Evolutionary conservation across 2,113 vertebrate genomes (phyloP).

Genomic region (Syrrhaptes paradoxus): DNA sequence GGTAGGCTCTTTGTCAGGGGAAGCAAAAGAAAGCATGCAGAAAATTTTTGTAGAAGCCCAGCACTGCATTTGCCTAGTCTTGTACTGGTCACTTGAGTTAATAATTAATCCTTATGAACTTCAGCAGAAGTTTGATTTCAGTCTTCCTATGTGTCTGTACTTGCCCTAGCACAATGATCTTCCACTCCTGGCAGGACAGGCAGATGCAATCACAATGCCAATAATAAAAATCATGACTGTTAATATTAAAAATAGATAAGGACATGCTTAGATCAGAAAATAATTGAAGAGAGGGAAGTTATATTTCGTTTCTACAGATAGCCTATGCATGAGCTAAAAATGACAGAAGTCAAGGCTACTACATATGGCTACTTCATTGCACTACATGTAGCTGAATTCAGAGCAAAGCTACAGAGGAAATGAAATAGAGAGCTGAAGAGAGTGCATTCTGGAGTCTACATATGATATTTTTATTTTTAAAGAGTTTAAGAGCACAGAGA

Average conservation of each 20-base stretch:
- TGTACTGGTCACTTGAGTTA: background rate
- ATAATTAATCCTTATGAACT: background rate
- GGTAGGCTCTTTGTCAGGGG: background rate
- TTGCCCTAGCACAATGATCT: background rate
- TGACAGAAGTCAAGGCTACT: background rate
- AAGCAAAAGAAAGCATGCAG: background rate
- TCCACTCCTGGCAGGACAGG: background rate
- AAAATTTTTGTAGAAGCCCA: background rate
- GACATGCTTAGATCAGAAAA: background rate
- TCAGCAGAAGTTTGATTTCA: background rate
- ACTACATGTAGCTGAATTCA: background rate
- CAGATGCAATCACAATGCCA: background rate
- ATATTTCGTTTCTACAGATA: background rate
- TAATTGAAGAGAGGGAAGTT: background rate
- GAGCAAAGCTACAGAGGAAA: background rate
- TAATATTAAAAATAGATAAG: background rate
- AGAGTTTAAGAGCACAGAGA: background rate
- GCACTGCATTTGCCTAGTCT: background rate
- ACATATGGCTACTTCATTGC: background rate
- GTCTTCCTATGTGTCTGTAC: background rate
- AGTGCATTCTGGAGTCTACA: background rate
- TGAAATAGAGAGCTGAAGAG: background rate
- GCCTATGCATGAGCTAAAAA: background rate
- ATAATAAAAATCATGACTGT: background rate
- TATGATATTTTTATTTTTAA: background rate